A percentile compares a stretch with the other conserved stretches of the same genome.
phyloP scores from a whole-genome alignment of 2,888 invertebrate species.

The Amblyteles armatorius region DNA sequence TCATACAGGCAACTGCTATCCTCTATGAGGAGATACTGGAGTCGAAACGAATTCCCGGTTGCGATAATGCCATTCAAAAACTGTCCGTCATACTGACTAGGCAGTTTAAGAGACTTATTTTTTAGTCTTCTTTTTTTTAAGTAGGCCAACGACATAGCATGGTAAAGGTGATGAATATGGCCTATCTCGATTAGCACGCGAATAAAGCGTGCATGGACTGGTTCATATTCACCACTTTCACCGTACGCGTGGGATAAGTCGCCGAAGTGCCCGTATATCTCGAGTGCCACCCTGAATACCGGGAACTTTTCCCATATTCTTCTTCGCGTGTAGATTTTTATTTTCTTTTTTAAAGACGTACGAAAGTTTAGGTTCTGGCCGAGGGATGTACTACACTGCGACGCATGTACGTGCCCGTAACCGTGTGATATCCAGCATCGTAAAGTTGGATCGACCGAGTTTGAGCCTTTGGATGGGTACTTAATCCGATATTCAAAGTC shows the following conservation, averaged over 20 bases:
- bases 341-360: neutral
- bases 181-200: too few species aligned
- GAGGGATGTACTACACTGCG: neutral
- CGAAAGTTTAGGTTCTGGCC: neutral
- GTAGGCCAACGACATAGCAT: too few species aligned
- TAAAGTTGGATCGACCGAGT: constrained; percentile 32
- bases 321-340: neutral
- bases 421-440: constrained; percentile 4
- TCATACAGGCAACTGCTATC: constrained; percentile 18
- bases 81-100: neutral
- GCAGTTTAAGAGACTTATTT: neutral
- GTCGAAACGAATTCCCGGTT: neutral
- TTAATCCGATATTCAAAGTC: constrained; percentile 51
- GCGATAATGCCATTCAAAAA: neutral
- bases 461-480: constrained; percentile 2
- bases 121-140: neutral
- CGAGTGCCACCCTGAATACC: too few species aligned
- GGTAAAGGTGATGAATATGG: too few species aligned
- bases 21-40: neutral
- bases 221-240: too few species aligned
- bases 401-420: neutral
- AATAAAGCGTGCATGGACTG: too few species aligned
- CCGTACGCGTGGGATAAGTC: too few species aligned
- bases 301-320: neutral
- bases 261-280: too few species aligned